A percentile compares a stretch with the other conserved stretches of the same genome.
phyloP scores from a whole-genome alignment of 2,113 vertebrate genomes.

The Ramphastos sulfuratus region DNA sequence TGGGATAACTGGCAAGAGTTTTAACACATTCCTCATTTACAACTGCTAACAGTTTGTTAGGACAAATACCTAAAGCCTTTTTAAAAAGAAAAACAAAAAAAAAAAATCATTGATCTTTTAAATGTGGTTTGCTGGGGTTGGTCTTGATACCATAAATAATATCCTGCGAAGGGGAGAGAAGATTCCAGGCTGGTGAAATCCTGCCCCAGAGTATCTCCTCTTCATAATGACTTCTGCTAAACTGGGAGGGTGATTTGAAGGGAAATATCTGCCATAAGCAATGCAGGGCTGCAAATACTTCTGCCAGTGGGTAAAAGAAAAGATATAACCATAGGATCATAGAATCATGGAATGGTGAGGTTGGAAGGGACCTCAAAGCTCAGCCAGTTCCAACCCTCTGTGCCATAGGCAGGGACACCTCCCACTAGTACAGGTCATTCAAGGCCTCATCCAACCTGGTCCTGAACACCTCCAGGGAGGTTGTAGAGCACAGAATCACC shows the following conservation, averaged over 20 bases:
- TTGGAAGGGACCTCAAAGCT: too few relatives aligned
- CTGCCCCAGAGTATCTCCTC: neutral
- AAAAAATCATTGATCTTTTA: slow-evolving; percentile 32
- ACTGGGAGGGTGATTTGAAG: neutral
- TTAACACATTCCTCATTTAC: slow-evolving; percentile 65
- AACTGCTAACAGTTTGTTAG: slow-evolving; percentile 65
- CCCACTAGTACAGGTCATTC: too few relatives aligned
- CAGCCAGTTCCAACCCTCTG: too few relatives aligned
- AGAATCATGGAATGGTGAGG: too few relatives aligned
- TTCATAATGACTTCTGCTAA: neutral
- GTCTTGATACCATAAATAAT: neutral
- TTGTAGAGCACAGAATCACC: too few relatives aligned
- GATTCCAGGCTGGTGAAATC: neutral
- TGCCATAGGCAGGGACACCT: too few relatives aligned
- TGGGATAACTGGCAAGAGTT: slow-evolving; percentile 54
- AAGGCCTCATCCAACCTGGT: too few relatives aligned
- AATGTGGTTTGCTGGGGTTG: neutral
- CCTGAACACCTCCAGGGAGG: too few relatives aligned
- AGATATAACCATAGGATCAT: too few relatives aligned
- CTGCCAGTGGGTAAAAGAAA: neutral
- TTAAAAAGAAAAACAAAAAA: neutral
- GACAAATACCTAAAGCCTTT: slow-evolving; percentile 63
- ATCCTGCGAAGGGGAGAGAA: neutral
- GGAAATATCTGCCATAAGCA: neutral
- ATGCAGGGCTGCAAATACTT: neutral